These are phyloP conservation scores for Didymodactylos carnosus DNA, from an alignment of 2,888 invertebrate species.

Conservation along the genomic window DNA sequence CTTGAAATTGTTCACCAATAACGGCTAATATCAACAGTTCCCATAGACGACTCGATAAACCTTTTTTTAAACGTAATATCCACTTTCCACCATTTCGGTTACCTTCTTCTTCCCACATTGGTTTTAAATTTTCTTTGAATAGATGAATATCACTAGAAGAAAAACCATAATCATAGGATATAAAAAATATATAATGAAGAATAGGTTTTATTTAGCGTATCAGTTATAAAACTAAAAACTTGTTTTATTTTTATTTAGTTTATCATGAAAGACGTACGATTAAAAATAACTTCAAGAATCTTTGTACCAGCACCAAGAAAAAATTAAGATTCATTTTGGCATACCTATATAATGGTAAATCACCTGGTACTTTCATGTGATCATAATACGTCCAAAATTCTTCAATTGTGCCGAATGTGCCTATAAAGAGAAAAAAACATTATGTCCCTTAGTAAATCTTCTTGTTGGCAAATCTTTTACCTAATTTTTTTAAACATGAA, in stretches of 20 bases:
- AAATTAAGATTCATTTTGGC: not conserved
- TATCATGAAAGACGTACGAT: no score
- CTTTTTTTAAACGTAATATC: slow-evolving; percentile 25
- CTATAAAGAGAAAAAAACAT: not conserved
- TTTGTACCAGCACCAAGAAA: no score
- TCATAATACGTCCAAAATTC: slow-evolving; percentile 14
- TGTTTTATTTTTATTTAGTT: no score
- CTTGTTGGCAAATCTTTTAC: not conserved
- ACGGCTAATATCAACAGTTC: slow-evolving; percentile 94
- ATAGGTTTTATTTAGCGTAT: no score
- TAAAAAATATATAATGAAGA: no score
- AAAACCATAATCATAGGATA: no score
- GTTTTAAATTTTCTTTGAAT: slow-evolving; percentile 14
- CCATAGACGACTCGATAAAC: slow-evolving; percentile 85
- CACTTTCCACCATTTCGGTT: slow-evolving; percentile 15
- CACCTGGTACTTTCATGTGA: slow-evolving; percentile 9
- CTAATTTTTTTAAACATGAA: not conserved
- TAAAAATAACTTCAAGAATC: no score
- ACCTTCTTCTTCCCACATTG: slow-evolving; percentile 15
- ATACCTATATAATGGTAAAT: not conserved
- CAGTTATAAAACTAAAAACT: no score
- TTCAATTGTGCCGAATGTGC: slow-evolving; percentile 10
- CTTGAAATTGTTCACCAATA: slow-evolving; percentile 95
- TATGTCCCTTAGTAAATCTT: not conserved
- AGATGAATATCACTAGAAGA: slow-evolving; percentile 7